Base-by-base conservation (phyloP, 2,797 vertebrate genomes). In the Poecile montanus region DNA sequence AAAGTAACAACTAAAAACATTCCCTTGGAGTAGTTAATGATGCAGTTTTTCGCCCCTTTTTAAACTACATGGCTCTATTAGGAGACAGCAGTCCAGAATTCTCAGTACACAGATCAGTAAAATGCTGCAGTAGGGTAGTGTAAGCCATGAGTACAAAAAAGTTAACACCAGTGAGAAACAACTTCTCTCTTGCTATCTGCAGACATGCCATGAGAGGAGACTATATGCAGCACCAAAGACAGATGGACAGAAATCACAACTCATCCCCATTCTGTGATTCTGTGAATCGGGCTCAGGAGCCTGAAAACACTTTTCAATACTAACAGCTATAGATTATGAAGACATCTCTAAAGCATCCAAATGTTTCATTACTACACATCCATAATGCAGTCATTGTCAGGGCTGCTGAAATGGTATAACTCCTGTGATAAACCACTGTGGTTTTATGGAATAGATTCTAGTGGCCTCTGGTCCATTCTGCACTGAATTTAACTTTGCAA, bases 321-420 rank as follows among this genome's bases (percentile, higher is more conserved):
- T 34, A 66, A 58, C 29, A 70, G 21, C 38, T 66, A 17, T 2
- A 68, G 12, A 71, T 47, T 13, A 57, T 38, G 21, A 65, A 58
- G 25, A 29, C 20, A 47, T 50, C 92, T 60, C 61, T 54, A 38
- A 68, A 83, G 62, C 60, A 89, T 6, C 10, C 27, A 80, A 3
- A 54, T 8, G 17, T 51, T 61, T 54, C 73, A 22, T 19, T 32
- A 7, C 40, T 75, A 44, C 42, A 63, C 54, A 83, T 5, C 1
- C 1, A 11, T 27, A 17, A 30, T 0, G 2, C 1, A 62, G 44
- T 7, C 53, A 47, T 21, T 47, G 50, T 57, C 17, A 74, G 45
- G 38, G 22, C 19, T 91, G 58, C 27, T 54, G 57, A 85, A 74
- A 83, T 17, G 7, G 21, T 32, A 0, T 21, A 54, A n/a, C 12